These are phyloP conservation scores for Homarus gammarus DNA, from an alignment of 2,888 invertebrate genomes.

Conservation along the genomic window DNA sequence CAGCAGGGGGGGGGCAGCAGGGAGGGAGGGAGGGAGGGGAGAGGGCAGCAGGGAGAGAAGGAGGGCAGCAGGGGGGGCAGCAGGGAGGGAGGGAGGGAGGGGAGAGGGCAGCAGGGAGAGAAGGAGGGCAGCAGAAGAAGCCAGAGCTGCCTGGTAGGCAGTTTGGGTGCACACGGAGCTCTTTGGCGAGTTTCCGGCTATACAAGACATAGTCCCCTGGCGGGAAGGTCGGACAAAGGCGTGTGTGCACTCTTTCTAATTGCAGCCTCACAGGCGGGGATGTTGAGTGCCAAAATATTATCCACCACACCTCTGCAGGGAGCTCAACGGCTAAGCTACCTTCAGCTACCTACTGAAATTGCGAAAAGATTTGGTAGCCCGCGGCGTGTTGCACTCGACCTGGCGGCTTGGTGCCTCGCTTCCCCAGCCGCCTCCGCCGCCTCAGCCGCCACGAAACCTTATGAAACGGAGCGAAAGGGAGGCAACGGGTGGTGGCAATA, in stretches of 20 bases:
- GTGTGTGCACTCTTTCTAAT: slow-evolving; percentile 65
- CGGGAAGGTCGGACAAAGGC: slow-evolving; percentile 53
- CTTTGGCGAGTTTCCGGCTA: slow-evolving; percentile 54
- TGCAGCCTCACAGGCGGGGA: slow-evolving; percentile 56
- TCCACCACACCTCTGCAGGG: slow-evolving; percentile 25
- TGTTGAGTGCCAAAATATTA: slow-evolving; percentile 45
- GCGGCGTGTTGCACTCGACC: neutral
- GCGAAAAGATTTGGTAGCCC: neutral
- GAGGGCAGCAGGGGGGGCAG: neutral
- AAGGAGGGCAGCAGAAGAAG: slow-evolving; percentile 24
- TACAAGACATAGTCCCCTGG: slow-evolving; percentile 60
- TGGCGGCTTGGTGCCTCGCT: neutral
- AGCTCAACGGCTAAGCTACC: slow-evolving; percentile 14
- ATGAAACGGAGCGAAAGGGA: slow-evolving; percentile 41
- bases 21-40: neutral
- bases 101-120: neutral
- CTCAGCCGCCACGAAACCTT: slow-evolving; percentile 29
- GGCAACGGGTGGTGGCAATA: slow-evolving; percentile 26
- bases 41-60: too few relatives aligned
- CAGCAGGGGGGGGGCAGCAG: too few relatives aligned
- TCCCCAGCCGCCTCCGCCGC: neutral
- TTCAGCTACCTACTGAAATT: neutral
- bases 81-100: neutral
- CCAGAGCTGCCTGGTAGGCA: slow-evolving; percentile 15
- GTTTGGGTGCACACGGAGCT: slow-evolving; percentile 16